Evolutionary conservation across 2,113 vertebrate genomes (phyloP), one percentile per base, ranked within the genome.

Genomic region (Saccopteryx leptura): DNA sequence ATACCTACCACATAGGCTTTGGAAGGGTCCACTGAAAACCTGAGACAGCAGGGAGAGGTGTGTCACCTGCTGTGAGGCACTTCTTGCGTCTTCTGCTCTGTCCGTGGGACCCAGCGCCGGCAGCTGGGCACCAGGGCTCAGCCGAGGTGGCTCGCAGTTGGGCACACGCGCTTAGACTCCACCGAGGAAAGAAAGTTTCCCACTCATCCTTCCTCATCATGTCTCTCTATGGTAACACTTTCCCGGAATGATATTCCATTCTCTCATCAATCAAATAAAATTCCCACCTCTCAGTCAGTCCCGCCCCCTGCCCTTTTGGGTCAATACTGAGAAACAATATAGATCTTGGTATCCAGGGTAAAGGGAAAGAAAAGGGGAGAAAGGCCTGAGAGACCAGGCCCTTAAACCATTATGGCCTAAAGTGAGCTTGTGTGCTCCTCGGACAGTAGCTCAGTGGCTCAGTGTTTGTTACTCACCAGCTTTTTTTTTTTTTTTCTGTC

Each of bases 391-490:
- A 72, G 2, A 60, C 24, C 5, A 4, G 5, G 6, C 11, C 10
- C 65, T 80, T 92, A 24, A 96, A 69, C 54, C 72, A 61, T 14
- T 33, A 69, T 71, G 2, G 56, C 4, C 31, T 63, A 65, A 88
- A 95, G 76, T 82, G 78, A 5, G 2, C 11, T 74, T 91, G 7
- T 46, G 50, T 60, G 69, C 71, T 95, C 50, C 18, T 86, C 0
- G 0, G 93, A 80, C 13, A 91, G 60, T 13, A 39, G n/a, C 85
- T 97, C 91, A 46, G 50, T 13, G 48, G 33, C 85, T 97, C 91
- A 46, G 50, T 94, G 39, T 19, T 93, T 84, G 8, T 39, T 92
- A 61, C 91, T 97, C 68, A 95, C 88, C 75, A 95, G 3, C 1
- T 92, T 97, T 60, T 82, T 78, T 56, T 1, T 26, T 26, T 4